Evolutionary conservation across 2,113 vertebrate genomes (phyloP), one percentile per base, ranked within the genome.

Genomic region (Holacanthus passer): DNA sequence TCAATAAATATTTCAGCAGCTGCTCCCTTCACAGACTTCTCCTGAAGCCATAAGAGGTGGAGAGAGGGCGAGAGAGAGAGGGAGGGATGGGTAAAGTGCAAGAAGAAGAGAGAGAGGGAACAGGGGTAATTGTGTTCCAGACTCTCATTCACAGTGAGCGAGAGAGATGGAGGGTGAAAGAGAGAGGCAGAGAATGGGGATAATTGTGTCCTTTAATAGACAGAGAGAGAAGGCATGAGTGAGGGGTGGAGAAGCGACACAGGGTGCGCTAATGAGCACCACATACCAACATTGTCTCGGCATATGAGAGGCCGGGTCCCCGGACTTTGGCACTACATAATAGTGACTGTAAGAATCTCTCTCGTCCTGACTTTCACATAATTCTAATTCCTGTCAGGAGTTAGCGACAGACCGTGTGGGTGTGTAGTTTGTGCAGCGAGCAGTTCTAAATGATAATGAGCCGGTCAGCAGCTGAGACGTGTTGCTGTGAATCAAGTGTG

Each of bases 1-100:
- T 96, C 95, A 90, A 95, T 95, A 95, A 94, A 96, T 95, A 96
- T 96, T 95, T 95, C 93, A 96, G 92, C 90, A 93, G 93, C 93
- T 91, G 90, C 88, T 93, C 88, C 91, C 88, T 85, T 90, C 85
- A 87, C 87, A 81, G 87, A 90, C 87, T 91, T 63, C 88, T 91
- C 88, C 89, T 87, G 86, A 71, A 91, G 91, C 90, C 79, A 91
- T 84, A 76, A 81, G 89, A 88, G 86, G 71, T 50, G 72, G 84
- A 64, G 75, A 69, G 74, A 67, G 68, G 79, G 82, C 72, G 65
- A n/a, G 0, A 14, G 52, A 58, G 29, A 58, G 74, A 45, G 84
- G 68, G 76, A 83, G n/a, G 67, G 79, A 63, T 48, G 79, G 85
- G 83, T 74, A 52, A 72, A 90, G 83, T 80, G 68, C 55, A 81